Percentiles rank a stretch among this genome's conserved stretches.
These are phyloP conservation scores for Tylochromis polylepis DNA, from an alignment of 2,113 vertebrate genomes.

Conservation along the genomic window DNA sequence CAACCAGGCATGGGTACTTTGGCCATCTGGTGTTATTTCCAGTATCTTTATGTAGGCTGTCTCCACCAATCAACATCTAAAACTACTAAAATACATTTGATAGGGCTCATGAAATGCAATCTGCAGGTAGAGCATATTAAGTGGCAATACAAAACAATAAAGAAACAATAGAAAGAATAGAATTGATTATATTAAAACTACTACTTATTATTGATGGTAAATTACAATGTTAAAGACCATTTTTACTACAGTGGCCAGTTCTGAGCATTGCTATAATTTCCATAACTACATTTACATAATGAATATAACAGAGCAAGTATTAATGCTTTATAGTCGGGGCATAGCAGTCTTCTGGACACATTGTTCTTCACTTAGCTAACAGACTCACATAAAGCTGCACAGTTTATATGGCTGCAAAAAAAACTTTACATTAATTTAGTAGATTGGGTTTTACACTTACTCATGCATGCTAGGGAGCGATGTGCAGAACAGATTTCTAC, in stretches of 20 bases:
- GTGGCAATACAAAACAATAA: neutral
- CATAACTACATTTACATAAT: neutral
- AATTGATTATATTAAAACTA: neutral
- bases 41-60: neutral
- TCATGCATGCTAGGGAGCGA: neutral
- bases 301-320: neutral
- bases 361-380: neutral
- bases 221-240: neutral
- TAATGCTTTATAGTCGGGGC: neutral
- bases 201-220: neutral
- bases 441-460: slow-evolving; percentile 5
- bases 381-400: neutral
- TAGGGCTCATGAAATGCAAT: neutral
- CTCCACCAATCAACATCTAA: neutral
- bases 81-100: neutral
- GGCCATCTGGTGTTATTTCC: no score
- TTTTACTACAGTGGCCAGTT: neutral
- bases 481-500: neutral
- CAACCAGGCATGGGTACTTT: neutral
- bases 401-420: neutral
- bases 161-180: neutral
- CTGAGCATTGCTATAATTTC: neutral
- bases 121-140: neutral
- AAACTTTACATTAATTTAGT: neutral
- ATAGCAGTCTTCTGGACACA: neutral